Evolutionary conservation across 2,113 vertebrate species (phyloP).

Genomic region (Podiceps cristatus): DNA sequence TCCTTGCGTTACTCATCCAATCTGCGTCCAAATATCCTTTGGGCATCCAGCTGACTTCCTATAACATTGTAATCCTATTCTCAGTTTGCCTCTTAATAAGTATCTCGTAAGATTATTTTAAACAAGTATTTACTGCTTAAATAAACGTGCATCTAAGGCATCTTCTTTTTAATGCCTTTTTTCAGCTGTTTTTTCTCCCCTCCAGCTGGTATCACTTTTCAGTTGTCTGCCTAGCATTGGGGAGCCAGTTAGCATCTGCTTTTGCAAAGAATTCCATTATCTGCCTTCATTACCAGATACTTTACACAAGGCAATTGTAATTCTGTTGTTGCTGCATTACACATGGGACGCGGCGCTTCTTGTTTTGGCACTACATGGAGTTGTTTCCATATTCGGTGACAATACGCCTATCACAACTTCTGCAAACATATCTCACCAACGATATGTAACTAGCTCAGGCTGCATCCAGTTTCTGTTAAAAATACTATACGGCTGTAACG

Average conservation of each 20-base stretch:
- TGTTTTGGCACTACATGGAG: neutral
- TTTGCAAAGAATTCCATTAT: constrained; percentile 66
- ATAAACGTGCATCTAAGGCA: constrained; percentile 7
- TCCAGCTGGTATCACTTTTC: constrained; percentile 40
- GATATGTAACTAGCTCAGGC: neutral
- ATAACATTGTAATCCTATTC: neutral
- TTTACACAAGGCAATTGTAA: constrained; percentile 60
- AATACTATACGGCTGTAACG: rapidly evolving
- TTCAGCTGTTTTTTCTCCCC: constrained; percentile 18
- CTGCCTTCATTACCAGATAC: constrained; percentile 61
- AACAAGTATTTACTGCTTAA: constrained; percentile 63
- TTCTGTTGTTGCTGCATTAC: constrained; percentile 35
- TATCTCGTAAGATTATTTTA: constrained; percentile 34
- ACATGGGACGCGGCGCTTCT: neutral
- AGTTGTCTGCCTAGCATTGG: constrained; percentile 15
- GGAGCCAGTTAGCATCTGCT: constrained; percentile 63
- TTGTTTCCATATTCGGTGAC: neutral
- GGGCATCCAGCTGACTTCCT: constrained; percentile 30
- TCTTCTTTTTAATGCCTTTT: constrained; percentile 22
- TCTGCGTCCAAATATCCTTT: constrained; percentile 28
- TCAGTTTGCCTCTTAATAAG: constrained; percentile 44
- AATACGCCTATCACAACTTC: neutral
- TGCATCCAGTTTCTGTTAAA: neutral
- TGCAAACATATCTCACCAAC: neutral
- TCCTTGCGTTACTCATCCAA: neutral